These are phyloP conservation scores for Coracias cyanogaster DNA, from an alignment of 2,797 vertebrate genomes.

Conservation along the genomic window DNA sequence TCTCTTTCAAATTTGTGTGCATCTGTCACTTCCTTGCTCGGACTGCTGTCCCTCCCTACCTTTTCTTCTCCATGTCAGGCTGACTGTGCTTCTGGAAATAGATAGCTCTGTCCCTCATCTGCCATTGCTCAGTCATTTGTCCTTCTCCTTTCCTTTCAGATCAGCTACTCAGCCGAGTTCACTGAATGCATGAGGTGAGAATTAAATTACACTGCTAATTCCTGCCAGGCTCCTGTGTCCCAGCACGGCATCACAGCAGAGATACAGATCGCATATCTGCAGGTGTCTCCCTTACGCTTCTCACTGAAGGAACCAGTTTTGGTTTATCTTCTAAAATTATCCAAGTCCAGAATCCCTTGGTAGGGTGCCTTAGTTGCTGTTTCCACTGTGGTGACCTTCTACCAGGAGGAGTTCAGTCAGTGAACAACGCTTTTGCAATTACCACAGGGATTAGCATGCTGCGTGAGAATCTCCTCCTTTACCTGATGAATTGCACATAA, in stretches of 20 bases:
- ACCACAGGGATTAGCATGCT: neutral
- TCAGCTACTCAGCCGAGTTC: accelerated
- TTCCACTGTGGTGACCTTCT: neutral
- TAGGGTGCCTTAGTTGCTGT: accelerated
- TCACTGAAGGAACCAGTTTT: neutral
- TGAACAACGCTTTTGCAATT: neutral
- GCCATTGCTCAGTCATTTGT: neutral
- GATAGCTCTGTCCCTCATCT: neutral
- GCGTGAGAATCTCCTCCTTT: neutral
- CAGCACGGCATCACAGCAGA: neutral
- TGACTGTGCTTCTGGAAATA: neutral
- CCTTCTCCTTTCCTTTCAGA: neutral
- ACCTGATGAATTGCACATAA: neutral
- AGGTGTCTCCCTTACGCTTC: accelerated
- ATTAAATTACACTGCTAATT: neutral
- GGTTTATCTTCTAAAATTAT: neutral
- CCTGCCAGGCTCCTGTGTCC: neutral
- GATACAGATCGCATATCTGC: neutral
- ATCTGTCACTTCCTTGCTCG: neutral
- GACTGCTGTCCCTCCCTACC: neutral
- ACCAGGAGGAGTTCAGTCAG: neutral
- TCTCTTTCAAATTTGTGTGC: neutral
- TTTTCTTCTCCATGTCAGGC: neutral
- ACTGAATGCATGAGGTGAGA: neutral
- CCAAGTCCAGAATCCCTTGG: neutral